Conservation (phyloP, 92 coral and sea anemone species). For the Paramuricea clavata region DNA sequence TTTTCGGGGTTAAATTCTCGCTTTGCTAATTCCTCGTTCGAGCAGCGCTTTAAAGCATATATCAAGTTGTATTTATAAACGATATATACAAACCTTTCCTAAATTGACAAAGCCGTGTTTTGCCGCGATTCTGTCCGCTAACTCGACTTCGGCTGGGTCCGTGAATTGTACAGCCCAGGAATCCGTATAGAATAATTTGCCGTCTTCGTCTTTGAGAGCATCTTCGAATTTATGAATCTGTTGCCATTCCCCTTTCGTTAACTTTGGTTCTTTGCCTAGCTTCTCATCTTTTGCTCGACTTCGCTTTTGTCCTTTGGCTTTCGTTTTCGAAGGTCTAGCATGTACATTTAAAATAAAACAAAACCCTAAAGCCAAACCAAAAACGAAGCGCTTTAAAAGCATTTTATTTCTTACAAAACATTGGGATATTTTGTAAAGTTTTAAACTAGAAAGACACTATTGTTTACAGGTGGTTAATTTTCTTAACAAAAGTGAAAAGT, state of each 20-base stretch:
- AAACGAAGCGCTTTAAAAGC: neutral
- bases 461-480: slow-evolving; percentile 2
- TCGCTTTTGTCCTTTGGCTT: neutral
- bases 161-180: slow-evolving; percentile 93
- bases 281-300: neutral
- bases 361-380: neutral
- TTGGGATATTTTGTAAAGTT: neutral
- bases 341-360: neutral
- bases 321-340: slow-evolving; percentile 26
- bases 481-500: neutral
- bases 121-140: slow-evolving; percentile 90
- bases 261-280: slow-evolving; percentile 50
- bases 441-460: slow-evolving; percentile 38
- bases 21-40: too few relatives aligned
- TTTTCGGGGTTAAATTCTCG: too few relatives aligned
- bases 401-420: slow-evolving; percentile 4
- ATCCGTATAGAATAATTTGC: slow-evolving; percentile 85
- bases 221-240: slow-evolving; percentile 95
- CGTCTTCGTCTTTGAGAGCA: slow-evolving; percentile 92
- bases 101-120: slow-evolving; percentile 95
- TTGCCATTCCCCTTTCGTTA: slow-evolving; percentile 90
- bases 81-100: slow-evolving; percentile 94
- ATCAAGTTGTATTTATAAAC: too few relatives aligned
- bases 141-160: slow-evolving; percentile 93
- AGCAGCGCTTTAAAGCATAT: too few relatives aligned